Percentiles rank a stretch among this genome's conserved stretches.
These are phyloP conservation scores for Pelmatolapia mariae DNA, from an alignment of 2,113 vertebrate genomes.

Conservation along the genomic window DNA sequence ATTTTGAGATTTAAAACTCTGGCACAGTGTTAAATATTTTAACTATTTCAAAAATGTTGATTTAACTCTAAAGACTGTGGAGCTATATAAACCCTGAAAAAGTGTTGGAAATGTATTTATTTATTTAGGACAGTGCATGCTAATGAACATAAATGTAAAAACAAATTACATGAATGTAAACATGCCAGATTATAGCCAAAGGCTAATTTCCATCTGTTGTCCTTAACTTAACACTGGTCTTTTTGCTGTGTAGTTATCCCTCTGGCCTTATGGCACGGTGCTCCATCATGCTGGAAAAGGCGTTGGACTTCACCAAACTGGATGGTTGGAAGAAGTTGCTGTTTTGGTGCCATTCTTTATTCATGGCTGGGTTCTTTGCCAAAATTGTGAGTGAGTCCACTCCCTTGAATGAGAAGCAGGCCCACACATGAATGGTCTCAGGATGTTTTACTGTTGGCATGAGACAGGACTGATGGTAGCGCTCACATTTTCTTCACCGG, in stretches of 20 bases:
- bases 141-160: too few relatives aligned
- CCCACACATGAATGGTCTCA: neutral
- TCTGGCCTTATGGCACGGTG: neutral
- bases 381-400: neutral
- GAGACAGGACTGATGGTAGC: neutral
- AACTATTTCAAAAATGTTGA: neutral
- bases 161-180: too few relatives aligned
- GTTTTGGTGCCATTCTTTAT: neutral
- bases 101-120: too few relatives aligned
- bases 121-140: too few relatives aligned
- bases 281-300: neutral
- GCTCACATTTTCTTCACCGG: neutral
- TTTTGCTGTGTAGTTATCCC: neutral
- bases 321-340: neutral
- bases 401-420: neutral
- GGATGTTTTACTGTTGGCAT: neutral
- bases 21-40: neutral
- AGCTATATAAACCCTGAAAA: neutral
- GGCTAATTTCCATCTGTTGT: too few relatives aligned
- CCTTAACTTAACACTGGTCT: neutral
- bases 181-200: too few relatives aligned
- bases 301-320: neutral
- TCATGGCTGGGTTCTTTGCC: neutral
- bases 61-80: neutral
- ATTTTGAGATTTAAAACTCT: neutral